Percentiles rank a stretch among this genome's conserved stretches.
These are phyloP conservation scores for Amphiprion ocellaris DNA, from an alignment of 2,113 vertebrate genomes.

Conservation along the genomic window DNA sequence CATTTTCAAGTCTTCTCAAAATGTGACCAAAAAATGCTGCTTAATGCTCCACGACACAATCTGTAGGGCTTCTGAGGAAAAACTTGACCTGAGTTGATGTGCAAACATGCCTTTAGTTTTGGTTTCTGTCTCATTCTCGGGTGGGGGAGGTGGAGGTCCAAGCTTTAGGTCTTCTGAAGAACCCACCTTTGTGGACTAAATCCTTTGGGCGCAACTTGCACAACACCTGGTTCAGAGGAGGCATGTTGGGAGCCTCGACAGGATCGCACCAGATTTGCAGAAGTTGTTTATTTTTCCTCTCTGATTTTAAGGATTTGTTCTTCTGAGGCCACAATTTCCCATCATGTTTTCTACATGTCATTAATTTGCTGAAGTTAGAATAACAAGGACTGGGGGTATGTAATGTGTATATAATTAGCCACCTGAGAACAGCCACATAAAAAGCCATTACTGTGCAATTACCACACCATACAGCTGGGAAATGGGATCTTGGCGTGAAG, in stretches of 20 bases:
- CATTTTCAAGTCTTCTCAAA: slow-evolving; percentile 11
- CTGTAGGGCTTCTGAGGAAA: neutral
- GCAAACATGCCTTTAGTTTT: neutral
- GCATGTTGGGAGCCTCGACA: slow-evolving; percentile 1
- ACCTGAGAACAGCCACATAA: slow-evolving; percentile 86
- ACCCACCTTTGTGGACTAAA: neutral
- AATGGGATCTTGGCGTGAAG: slow-evolving; percentile 76
- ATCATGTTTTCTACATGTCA: slow-evolving; percentile 77
- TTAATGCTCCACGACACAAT: neutral
- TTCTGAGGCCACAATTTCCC: slow-evolving; percentile 62
- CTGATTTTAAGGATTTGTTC: slow-evolving; percentile 62
- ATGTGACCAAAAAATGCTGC: slow-evolving; percentile 12
- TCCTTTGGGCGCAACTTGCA: neutral
- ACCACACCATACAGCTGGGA: slow-evolving; percentile 81
- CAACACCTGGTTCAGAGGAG: slow-evolving; percentile 38
- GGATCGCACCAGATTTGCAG: slow-evolving; percentile 25
- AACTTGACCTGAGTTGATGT: neutral
- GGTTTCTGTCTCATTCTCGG: neutral
- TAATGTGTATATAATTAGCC: slow-evolving; percentile 87
- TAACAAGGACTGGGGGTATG: slow-evolving; percentile 83
- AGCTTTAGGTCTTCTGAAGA: neutral
- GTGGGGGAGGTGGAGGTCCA: neutral
- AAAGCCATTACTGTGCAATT: slow-evolving; percentile 87
- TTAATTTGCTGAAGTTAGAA: slow-evolving; percentile 85
- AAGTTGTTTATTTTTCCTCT: slow-evolving; percentile 41